These are phyloP conservation scores for Nixonia krombeini DNA, from an alignment of 1,140 invertebrate species.

Conservation along the genomic window DNA sequence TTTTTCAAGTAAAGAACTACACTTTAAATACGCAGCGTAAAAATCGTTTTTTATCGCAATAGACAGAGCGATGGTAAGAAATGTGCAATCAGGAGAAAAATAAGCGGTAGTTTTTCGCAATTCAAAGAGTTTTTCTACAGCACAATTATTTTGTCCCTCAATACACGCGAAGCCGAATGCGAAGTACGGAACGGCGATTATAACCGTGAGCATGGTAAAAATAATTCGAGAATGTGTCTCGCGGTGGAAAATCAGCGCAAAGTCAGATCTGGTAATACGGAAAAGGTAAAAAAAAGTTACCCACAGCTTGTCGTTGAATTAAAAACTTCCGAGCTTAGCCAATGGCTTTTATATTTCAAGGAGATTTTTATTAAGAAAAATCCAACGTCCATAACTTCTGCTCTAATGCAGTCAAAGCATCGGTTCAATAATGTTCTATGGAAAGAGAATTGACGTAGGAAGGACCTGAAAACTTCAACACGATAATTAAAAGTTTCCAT, in stretches of 20 bases:
- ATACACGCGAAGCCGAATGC: too few species aligned
- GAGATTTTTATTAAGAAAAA: not conserved
- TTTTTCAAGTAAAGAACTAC: too few species aligned
- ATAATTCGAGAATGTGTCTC: too few species aligned
- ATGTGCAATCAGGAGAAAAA: too few species aligned
- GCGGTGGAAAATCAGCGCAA: not conserved
- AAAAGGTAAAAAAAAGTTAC: not conserved
- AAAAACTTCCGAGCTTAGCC: slow-evolving; percentile 3
- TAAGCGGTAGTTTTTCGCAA: too few species aligned
- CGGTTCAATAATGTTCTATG: not conserved
- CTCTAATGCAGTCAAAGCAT: not conserved
- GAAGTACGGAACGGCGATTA: too few species aligned
- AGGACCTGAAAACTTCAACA: not conserved
- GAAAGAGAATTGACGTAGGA: not conserved
- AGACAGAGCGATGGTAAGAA: too few species aligned
- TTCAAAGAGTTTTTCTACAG: too few species aligned
- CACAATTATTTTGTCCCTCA: too few species aligned
- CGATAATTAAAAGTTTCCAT: not conserved
- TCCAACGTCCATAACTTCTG: not conserved
- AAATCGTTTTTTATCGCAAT: too few species aligned
- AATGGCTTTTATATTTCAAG: slow-evolving; percentile 3
- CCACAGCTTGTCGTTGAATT: not conserved
- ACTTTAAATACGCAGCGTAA: too few species aligned
- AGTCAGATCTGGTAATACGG: not conserved
- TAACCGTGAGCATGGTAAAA: too few species aligned